Percentiles rank a stretch among this genome's conserved stretches.
These are phyloP conservation scores for Cephus runcator DNA, from an alignment of 2,888 invertebrate species.

Conservation along the genomic window DNA sequence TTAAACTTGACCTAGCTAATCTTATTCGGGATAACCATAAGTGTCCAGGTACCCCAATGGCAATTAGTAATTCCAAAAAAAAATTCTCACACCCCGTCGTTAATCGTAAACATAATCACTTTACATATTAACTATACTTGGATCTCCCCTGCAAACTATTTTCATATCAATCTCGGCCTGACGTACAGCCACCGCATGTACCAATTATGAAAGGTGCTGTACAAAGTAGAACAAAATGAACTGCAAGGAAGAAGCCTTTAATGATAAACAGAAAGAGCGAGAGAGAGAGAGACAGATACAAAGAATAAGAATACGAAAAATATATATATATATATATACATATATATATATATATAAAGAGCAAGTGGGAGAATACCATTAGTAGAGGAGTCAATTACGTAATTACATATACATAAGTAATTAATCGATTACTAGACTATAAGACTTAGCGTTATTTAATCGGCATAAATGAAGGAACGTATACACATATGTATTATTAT, in stretches of 20 bases:
- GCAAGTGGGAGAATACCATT: constrained; percentile 3
- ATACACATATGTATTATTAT: not conserved
- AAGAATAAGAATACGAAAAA: not conserved
- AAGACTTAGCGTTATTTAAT: not conserved
- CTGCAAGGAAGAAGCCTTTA: not conserved
- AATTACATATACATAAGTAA: constrained; percentile 1
- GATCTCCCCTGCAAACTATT: constrained; percentile 9
- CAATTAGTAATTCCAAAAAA: not conserved
- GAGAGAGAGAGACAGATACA: constrained; percentile 6
- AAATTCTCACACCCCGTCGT: not conserved
- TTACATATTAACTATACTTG: not conserved
- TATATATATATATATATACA: too few species aligned
- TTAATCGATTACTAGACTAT: not conserved
- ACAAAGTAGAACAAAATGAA: constrained; percentile 2
- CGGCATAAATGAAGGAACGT: not conserved
- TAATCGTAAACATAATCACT: not conserved
- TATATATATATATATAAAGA: not conserved
- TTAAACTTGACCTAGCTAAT: not conserved
- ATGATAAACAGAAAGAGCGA: not conserved
- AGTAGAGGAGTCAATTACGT: constrained; percentile 12
- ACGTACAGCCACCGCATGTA: constrained; percentile 2
- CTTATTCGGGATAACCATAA: not conserved
- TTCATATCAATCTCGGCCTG: constrained; percentile 11
- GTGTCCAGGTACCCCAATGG: not conserved
- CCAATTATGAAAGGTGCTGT: constrained; percentile 5